Conservation (phyloP, 92 coral and sea anemone genomes). For the Bergia sp. region DNA sequence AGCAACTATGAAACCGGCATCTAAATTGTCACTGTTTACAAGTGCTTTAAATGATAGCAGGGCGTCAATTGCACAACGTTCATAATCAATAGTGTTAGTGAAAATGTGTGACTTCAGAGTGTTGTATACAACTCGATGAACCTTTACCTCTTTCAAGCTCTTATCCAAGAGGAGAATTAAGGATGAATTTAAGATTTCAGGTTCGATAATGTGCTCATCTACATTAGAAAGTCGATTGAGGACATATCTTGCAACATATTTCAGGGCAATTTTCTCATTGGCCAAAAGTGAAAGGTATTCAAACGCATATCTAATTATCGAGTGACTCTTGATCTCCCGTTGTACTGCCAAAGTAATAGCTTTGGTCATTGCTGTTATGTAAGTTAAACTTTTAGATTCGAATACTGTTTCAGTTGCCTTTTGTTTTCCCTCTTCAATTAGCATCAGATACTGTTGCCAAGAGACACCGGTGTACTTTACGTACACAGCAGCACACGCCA, state of each 20-base stretch:
- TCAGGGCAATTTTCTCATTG: not conserved
- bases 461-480: not conserved
- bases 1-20: not conserved
- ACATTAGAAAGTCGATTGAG: not conserved
- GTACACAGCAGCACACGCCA: conserved; percentile 54
- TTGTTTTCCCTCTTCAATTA: not conserved
- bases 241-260: conserved; percentile 1
- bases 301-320: not conserved
- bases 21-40: not conserved
- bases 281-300: conserved; percentile 6
- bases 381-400: not conserved
- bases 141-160: not conserved
- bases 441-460: not conserved
- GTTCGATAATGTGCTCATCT: not conserved
- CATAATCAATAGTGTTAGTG: not conserved
- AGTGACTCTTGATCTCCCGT: not conserved
- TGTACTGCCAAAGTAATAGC: conserved; percentile 32
- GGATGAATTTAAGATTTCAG: conserved; percentile 9
- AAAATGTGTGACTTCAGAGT: not conserved
- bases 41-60: not conserved
- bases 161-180: conserved; percentile 1
- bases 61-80: not conserved
- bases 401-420: not conserved
- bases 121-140: conserved; percentile 29
- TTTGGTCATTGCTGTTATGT: not conserved